These are phyloP conservation scores for Scrobipalpa costella DNA, from an alignment of 2,888 invertebrate species.

Conservation along the genomic window DNA sequence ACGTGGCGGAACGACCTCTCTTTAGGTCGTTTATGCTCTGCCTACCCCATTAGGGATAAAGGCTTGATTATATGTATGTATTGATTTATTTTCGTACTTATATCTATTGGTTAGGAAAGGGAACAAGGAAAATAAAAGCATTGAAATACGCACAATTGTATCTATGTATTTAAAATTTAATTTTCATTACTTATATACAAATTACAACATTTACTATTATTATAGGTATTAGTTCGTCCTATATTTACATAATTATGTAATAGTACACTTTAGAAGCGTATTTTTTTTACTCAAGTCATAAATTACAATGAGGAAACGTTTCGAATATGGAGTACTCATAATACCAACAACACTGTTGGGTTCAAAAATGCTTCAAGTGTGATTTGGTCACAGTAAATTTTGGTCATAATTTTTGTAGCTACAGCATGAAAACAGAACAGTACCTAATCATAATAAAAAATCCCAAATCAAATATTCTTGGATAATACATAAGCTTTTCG, in stretches of 20 bases:
- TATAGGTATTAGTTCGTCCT: constrained; percentile 77
- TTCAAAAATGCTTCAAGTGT: background rate
- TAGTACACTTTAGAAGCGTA: constrained; percentile 80
- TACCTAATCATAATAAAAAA: no score
- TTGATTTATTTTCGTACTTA: background rate
- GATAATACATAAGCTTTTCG: no score
- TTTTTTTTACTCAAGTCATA: constrained; percentile 73
- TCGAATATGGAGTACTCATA: constrained; percentile 64
- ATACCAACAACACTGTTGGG: constrained; percentile 53
- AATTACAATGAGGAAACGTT: constrained; percentile 74
- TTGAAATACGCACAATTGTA: constrained; percentile 68
- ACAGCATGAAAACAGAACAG: no score
- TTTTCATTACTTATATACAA: constrained; percentile 81
- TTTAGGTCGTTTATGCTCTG: no score
- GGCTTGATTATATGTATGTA: no score
- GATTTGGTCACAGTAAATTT: background rate
- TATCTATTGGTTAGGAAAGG: background rate
- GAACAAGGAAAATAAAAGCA: constrained; percentile 40
- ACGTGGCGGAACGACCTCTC: no score
- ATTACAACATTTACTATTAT: constrained; percentile 81
- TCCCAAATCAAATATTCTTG: no score
- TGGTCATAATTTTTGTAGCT: background rate
- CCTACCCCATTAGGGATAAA: no score
- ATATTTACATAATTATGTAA: constrained; percentile 75
- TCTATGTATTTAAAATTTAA: constrained; percentile 82